These are phyloP conservation scores for Drosophila lacertosa DNA, from an alignment of 1,140 invertebrate species.

Conservation along the genomic window DNA sequence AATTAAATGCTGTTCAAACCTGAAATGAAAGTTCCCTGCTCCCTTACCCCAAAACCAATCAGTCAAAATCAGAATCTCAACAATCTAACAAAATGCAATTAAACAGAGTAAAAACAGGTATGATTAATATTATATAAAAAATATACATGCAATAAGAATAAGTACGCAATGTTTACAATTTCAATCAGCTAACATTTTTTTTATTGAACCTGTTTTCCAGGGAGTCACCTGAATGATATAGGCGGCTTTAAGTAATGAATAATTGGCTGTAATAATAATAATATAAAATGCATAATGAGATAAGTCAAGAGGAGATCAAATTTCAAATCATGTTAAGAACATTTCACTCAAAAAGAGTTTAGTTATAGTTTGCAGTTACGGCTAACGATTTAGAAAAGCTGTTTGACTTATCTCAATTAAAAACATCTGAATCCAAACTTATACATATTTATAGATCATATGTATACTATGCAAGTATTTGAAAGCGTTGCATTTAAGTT, in stretches of 20 bases:
- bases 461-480: neutral
- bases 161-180: neutral
- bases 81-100: conserved; percentile 20
- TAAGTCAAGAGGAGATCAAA: neutral
- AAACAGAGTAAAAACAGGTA: conserved; percentile 4
- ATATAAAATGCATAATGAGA: neutral
- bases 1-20: conserved; percentile 6
- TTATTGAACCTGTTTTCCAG: neutral
- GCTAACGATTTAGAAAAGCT: conserved; percentile 1
- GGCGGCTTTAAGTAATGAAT: neutral
- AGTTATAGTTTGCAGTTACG: conserved; percentile 6
- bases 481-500: conserved; percentile 1
- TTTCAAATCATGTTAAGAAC: neutral
- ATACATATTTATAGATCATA: conserved; percentile 11
- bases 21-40: conserved; percentile 6
- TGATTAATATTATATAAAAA: conserved; percentile 7
- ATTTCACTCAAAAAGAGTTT: neutral
- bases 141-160: neutral
- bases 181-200: neutral
- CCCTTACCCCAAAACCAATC: neutral
- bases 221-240: neutral
- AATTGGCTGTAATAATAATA: neutral
- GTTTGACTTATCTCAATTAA: conserved; percentile 1
- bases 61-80: conserved; percentile 2
- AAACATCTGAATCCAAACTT: neutral